Conservation (phyloP, 2,888 invertebrate genomes). For the Drosophila putrida region DNA sequence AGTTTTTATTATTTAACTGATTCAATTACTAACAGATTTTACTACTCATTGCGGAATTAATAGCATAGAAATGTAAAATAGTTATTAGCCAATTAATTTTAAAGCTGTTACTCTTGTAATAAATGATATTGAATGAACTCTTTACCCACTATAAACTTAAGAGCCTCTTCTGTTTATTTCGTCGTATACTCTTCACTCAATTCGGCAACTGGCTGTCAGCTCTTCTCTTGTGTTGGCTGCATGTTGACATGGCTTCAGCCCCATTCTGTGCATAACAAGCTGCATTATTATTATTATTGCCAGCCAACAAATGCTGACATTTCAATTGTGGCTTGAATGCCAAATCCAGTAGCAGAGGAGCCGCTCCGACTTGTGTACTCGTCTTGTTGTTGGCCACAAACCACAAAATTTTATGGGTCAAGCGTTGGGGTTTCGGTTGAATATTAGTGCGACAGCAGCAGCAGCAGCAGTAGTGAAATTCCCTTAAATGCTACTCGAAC, state of each 20-base stretch:
- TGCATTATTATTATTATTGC: slow-evolving; percentile 37
- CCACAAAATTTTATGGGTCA: slow-evolving; percentile 62
- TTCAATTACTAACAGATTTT: no score
- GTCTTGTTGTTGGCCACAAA: slow-evolving; percentile 14
- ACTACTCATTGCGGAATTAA: no score
- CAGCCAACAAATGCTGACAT: slow-evolving; percentile 53
- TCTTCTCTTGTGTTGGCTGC: slow-evolving; percentile 7
- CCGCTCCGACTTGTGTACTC: background rate
- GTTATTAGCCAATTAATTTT: background rate
- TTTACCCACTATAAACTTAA: background rate
- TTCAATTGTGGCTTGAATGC: slow-evolving; percentile 43
- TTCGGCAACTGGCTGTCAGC: background rate
- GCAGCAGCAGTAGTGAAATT: slow-evolving; percentile 21
- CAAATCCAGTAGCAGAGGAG: slow-evolving; percentile 16
- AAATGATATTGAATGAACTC: no score
- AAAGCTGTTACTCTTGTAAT: no score
- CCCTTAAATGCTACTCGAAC: slow-evolving; percentile 47
- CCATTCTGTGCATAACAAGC: slow-evolving; percentile 15
- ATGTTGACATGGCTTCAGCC: slow-evolving; percentile 13
- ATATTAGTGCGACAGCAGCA: slow-evolving; percentile 33
- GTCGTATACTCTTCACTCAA: background rate
- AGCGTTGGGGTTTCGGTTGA: slow-evolving; percentile 40
- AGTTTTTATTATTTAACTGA: no score
- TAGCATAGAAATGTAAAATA: background rate
- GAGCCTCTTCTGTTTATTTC: background rate